These are phyloP conservation scores for Symphodus melops DNA, from an alignment of 2,113 vertebrate species.

Conservation along the genomic window DNA sequence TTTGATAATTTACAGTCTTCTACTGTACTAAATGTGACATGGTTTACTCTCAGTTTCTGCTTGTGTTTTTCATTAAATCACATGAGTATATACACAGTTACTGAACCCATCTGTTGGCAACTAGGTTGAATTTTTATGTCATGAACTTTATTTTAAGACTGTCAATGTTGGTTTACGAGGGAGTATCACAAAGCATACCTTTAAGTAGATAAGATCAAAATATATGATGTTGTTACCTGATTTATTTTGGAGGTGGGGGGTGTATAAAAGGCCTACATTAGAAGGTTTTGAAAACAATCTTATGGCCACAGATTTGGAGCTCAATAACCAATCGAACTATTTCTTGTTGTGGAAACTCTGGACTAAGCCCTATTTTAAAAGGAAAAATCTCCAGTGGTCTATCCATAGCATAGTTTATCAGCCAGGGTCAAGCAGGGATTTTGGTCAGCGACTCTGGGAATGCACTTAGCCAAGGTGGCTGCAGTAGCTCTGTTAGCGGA, in stretches of 20 bases:
- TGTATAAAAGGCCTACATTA: too few relatives aligned
- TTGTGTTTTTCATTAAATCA: neutral
- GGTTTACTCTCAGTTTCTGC: neutral
- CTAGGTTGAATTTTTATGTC: neutral
- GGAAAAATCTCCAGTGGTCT: conserved; percentile 57
- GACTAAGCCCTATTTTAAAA: conserved; percentile 42
- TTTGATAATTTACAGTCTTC: neutral
- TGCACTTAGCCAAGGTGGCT: conserved; percentile 83
- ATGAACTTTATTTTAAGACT: neutral
- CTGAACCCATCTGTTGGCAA: too few relatives aligned
- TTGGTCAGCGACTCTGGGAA: conserved; percentile 76
- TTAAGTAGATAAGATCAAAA: neutral
- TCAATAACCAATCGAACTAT: neutral
- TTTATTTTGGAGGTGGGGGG: too few relatives aligned
- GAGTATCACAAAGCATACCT: too few relatives aligned
- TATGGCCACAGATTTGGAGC: neutral
- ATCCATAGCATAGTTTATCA: conserved; percentile 82
- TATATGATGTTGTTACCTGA: neutral
- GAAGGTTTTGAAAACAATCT: neutral
- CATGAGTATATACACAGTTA: too few relatives aligned
- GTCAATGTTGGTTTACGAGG: too few relatives aligned
- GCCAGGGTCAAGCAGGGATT: conserved; percentile 82
- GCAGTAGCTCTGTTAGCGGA: conserved; percentile 74
- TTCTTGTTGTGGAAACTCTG: conserved; percentile 27
- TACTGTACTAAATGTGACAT: neutral